Evolutionary conservation across 2,797 vertebrate species (phyloP).

Genomic region (Bradypodion pumilum): DNA sequence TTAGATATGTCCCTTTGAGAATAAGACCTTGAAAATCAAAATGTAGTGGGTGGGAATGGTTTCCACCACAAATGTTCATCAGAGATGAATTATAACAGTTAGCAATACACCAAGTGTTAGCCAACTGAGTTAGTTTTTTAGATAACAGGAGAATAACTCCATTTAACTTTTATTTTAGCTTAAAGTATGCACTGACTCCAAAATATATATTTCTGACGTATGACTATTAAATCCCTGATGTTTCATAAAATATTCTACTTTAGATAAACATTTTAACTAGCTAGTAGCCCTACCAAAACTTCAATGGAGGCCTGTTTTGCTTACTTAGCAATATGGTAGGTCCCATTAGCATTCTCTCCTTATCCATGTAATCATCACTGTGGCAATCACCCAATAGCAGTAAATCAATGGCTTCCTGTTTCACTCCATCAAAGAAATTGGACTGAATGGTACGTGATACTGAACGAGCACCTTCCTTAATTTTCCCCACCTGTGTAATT

Average conservation of each 20-base stretch:
- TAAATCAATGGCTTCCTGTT: conserved; percentile 80
- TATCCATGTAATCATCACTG: conserved; percentile 74
- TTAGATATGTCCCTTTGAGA: background rate
- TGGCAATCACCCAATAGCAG: conserved; percentile 78
- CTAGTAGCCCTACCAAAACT: conserved; percentile 26
- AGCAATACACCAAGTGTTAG: no score
- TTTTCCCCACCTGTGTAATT: conserved; percentile 74
- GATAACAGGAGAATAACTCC: background rate
- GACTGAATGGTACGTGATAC: conserved; percentile 81
- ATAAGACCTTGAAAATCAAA: background rate
- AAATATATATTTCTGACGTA: background rate
- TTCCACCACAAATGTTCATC: no score
- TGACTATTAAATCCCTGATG: background rate
- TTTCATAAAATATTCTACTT: background rate
- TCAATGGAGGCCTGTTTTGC: background rate
- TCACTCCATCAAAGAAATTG: conserved; percentile 78
- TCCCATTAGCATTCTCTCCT: conserved; percentile 77
- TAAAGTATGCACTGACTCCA: background rate
- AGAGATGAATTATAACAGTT: no score
- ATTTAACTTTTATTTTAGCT: no score
- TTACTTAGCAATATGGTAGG: conserved; percentile 75
- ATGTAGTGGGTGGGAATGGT: background rate
- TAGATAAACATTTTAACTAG: background rate
- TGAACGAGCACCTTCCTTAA: conserved; percentile 81
- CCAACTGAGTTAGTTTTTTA: no score